phyloP scores from a whole-genome alignment of 2,113 vertebrate genomes.

The Scopus umbretta region DNA sequence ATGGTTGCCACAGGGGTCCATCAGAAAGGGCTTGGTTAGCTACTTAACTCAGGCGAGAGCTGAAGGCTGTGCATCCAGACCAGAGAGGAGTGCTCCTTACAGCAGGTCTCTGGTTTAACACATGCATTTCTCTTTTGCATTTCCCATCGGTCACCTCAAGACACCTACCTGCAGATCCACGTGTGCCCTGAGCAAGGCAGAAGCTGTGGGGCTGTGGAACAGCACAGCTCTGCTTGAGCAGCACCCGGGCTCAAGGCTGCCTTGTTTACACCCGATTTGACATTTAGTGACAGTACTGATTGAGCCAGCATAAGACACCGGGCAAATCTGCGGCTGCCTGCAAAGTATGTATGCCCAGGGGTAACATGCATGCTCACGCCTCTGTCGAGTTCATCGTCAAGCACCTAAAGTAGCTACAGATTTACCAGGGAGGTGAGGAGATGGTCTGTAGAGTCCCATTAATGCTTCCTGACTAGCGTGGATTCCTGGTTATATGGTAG shows the following conservation, averaged over 20 bases:
- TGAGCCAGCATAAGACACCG: neutral
- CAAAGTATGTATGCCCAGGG: neutral
- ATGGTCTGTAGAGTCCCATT: neutral
- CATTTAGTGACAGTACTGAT: neutral
- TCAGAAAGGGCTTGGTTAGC: neutral
- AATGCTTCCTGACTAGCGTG: neutral
- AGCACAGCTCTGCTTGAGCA: neutral
- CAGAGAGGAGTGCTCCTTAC: neutral
- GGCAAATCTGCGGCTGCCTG: neutral
- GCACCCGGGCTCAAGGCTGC: neutral
- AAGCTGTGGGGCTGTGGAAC: neutral
- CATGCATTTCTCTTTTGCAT: neutral
- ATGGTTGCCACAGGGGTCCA: neutral
- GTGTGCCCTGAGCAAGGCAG: neutral
- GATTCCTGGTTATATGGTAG: neutral
- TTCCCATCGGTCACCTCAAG: neutral
- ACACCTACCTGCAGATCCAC: neutral
- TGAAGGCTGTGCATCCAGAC: neutral
- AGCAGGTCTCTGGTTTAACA: neutral
- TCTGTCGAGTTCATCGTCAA: neutral
- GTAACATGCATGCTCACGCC: accelerated
- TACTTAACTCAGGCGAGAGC: neutral
- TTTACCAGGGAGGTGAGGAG: neutral
- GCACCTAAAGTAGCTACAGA: neutral
- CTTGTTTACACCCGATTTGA: neutral